phyloP scores from a whole-genome alignment of 2,888 invertebrate species.

The Drosophila planitibia region DNA sequence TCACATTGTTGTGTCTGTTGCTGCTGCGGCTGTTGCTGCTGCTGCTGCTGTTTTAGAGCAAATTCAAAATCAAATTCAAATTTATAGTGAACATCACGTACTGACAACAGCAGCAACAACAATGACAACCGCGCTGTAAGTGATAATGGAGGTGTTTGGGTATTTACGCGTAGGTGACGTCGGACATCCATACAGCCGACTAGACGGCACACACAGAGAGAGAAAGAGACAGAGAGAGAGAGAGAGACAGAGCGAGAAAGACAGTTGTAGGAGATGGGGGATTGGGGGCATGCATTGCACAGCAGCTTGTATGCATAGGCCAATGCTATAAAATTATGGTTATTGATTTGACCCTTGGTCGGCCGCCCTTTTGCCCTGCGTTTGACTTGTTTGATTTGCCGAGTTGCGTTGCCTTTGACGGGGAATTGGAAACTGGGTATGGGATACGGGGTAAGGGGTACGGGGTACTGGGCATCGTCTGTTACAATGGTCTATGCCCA shows the following conservation, averaged over 20 bases:
- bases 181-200: constrained; percentile 9
- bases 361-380: constrained; percentile 36
- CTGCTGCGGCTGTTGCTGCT: constrained; percentile 36
- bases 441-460: not conserved
- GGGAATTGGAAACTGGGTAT: not conserved
- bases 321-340: constrained; percentile 70
- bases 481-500: constrained; percentile 24
- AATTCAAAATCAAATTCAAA: constrained; percentile 80
- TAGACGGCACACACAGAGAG: not conserved
- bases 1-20: constrained; percentile 27
- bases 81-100: constrained; percentile 83
- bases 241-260: not conserved
- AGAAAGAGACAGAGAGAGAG: not conserved
- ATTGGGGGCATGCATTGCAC: constrained; percentile 6
- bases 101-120: constrained; percentile 56
- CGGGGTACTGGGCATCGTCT: not conserved
- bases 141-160: constrained; percentile 77
- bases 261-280: not conserved
- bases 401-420: constrained; percentile 6
- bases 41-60: constrained; percentile 72
- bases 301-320: constrained; percentile 43
- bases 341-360: constrained; percentile 81
- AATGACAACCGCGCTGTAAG: constrained; percentile 56
- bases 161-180: constrained; percentile 69
- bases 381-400: constrained; percentile 70